Base-by-base conservation (phyloP, 2,888 invertebrate species). In the Brenthis ino region DNA sequence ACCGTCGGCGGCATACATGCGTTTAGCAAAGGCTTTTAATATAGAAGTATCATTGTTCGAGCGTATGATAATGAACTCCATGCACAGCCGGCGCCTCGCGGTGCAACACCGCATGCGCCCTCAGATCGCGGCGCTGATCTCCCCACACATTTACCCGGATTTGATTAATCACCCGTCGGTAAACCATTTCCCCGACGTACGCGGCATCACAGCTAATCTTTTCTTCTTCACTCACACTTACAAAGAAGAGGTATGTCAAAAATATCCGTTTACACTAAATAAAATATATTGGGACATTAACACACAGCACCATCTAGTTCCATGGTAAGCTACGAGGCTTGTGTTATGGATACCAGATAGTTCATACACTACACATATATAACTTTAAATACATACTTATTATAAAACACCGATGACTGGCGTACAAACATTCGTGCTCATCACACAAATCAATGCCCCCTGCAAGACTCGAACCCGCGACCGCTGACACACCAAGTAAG, bases 51-150 rank as follows among this genome's bases (percentile, higher is more conserved):
- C 97, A 0, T 88, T 98, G 64, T 97, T 97, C 85, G 97, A 98
- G 84, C 93, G 97, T 53, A 94, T 97, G 94, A 93, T 97, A 24
- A 93, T 88, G 37, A 96, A 96, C 80, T 93, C 94, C 0, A 86
- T 96, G 20, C 93, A 94, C 67, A 95, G 93, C 75, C 89, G 94
- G n/a, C 88, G 91, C 8, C 86, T 97, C 14, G 85, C 91, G 71
- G 94, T 94, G 8, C 98, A 98, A 82, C 96, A 97, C 84, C 94
- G 97, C 70, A 97, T 97, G 97, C 93, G 96, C 16, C 95, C 96
- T 0, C 88, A 89, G 73, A 75, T 89, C 78, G 80, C 89, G 74
- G 83, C 85, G 56, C 86, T 96, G 3, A 89, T 96, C 50, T 93
- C 94, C 14, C 96, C 96, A 0, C 88, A 94, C 55, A 96, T 98